phyloP scores from a whole-genome alignment of 2,797 vertebrate genomes.

The Salmo trutta region DNA sequence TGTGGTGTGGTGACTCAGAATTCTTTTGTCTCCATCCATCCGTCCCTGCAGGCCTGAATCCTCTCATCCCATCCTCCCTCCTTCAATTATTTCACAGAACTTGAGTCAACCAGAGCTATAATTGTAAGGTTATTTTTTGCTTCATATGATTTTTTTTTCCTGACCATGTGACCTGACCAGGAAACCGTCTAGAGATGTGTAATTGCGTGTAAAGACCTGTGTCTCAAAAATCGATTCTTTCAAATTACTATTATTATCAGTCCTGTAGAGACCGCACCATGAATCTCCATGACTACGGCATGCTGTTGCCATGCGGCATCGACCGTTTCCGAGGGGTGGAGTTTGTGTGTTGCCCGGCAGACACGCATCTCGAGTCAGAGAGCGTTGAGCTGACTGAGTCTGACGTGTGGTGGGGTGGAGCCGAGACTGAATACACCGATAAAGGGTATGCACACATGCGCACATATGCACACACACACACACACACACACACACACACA shows the following conservation, averaged over 20 bases:
- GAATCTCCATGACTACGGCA: conserved; percentile 95
- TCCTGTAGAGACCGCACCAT: conserved; percentile 93
- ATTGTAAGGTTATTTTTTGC: background rate
- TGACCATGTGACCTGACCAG: background rate
- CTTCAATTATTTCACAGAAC: too few species aligned
- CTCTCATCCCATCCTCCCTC: background rate
- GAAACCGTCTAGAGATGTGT: background rate
- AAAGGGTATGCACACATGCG: conserved; percentile 75
- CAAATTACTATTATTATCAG: conserved; percentile 64
- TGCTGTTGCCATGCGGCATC: conserved; percentile 94
- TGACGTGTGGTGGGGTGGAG: conserved; percentile 96
- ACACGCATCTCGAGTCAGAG: conserved; percentile 81
- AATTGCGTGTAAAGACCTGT: background rate
- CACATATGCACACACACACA: background rate
- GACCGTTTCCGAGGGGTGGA: conserved; percentile 96
- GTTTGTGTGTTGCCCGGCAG: conserved; percentile 93
- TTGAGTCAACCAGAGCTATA: background rate
- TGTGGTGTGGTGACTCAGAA: conserved; percentile 23
- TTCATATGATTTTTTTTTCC: background rate
- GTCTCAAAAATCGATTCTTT: background rate
- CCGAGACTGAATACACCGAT: conserved; percentile 88
- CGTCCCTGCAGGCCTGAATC: background rate
- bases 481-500: background rate
- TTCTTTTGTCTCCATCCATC: conserved; percentile 3
- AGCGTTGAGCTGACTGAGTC: conserved; percentile 86